phyloP scores from a whole-genome alignment of 2,888 invertebrate species.

The Tromatobia lineatoria region DNA sequence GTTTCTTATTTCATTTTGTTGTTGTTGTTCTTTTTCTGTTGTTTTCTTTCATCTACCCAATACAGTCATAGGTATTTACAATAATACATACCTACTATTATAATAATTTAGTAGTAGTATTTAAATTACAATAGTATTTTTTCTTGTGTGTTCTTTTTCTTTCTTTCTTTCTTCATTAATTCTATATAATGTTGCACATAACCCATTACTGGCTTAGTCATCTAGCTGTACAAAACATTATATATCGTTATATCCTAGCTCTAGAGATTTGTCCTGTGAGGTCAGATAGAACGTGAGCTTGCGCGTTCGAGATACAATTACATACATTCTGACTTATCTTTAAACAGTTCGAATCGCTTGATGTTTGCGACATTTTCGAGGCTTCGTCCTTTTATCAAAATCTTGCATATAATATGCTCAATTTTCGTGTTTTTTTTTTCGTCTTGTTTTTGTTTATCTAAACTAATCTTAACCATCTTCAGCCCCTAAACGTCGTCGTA shows the following conservation, averaged over 20 bases:
- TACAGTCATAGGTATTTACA: constrained; percentile 83
- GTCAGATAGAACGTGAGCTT: constrained; percentile 80
- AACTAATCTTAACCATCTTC: constrained; percentile 35
- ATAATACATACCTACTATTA: constrained; percentile 81
- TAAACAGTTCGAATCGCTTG: constrained; percentile 51
- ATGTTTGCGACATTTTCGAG: constrained; percentile 54
- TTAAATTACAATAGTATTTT: constrained; percentile 83
- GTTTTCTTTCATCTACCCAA: constrained; percentile 63
- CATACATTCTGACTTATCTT: constrained; percentile 55
- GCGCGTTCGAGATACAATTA: constrained; percentile 72
- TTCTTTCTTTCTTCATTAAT: constrained; percentile 58
- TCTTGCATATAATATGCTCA: constrained; percentile 17
- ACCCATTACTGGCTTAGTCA: constrained; percentile 85
- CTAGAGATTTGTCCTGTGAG: constrained; percentile 84
- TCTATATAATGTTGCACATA: constrained; percentile 84
- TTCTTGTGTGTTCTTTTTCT: constrained; percentile 66
- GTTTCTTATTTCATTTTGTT: constrained; percentile 27
- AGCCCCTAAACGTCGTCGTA: constrained; percentile 34
- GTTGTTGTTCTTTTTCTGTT: no score
- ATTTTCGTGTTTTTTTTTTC: neutral
- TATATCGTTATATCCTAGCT: constrained; percentile 82
- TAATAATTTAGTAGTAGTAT: constrained; percentile 79
- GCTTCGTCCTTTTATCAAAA: constrained; percentile 49
- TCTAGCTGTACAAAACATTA: constrained; percentile 85
- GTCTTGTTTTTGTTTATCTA: constrained; percentile 36